Evolutionary conservation across 2,797 vertebrate species (phyloP).

Genomic region (Natrix natrix): DNA sequence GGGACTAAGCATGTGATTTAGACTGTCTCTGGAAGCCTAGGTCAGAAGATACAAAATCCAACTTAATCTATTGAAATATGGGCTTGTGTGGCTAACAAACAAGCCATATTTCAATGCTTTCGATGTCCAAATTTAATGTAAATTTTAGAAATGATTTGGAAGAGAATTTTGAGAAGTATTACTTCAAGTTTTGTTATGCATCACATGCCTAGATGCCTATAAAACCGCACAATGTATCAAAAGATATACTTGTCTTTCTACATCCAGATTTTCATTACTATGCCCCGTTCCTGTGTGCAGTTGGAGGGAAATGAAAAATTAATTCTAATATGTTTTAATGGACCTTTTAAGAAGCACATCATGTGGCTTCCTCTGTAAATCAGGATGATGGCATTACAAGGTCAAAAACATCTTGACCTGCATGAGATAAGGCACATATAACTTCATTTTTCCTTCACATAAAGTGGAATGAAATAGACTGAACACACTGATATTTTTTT

Average conservation of each 20-base stretch:
- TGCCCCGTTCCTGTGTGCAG: slow-evolving; percentile 6
- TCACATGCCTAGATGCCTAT: not conserved
- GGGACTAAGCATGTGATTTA: no score
- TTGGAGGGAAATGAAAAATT: slow-evolving; percentile 27
- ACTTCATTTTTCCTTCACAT: slow-evolving; percentile 36
- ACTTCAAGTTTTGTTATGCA: not conserved
- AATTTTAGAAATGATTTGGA: slow-evolving; percentile 27
- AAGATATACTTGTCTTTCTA: not conserved
- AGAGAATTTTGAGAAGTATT: slow-evolving; percentile 12
- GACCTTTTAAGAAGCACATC: slow-evolving; percentile 42
- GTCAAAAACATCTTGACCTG: slow-evolving; percentile 43
- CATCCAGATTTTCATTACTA: slow-evolving; percentile 34
- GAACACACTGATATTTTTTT: no score
- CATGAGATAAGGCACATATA: slow-evolving; percentile 34
- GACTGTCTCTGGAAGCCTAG: no score
- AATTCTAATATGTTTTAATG: slow-evolving; percentile 24
- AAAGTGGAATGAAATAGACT: slow-evolving; percentile 26
- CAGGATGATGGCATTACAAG: slow-evolving; percentile 39
- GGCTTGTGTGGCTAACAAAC: not conserved
- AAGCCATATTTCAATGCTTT: not conserved
- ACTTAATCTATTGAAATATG: slow-evolving; percentile 35
- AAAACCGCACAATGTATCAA: not conserved
- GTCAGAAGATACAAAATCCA: not conserved
- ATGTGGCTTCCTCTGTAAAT: slow-evolving; percentile 35
- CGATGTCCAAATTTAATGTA: not conserved